phyloP scores from a whole-genome alignment of 2,113 vertebrate genomes.

The Lepisosteus osseus region DNA sequence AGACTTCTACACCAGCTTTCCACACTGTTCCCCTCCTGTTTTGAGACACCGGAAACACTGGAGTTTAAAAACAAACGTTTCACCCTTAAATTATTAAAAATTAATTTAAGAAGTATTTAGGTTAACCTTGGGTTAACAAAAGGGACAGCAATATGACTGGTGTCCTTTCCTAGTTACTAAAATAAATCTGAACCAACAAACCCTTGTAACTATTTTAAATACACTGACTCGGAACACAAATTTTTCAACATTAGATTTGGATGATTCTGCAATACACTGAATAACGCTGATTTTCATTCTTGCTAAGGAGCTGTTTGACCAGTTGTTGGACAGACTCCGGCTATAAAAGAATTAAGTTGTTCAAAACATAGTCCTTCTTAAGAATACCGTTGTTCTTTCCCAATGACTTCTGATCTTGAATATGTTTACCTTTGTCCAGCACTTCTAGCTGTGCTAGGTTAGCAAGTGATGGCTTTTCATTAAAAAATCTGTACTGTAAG shows the following conservation, averaged over 20 bases:
- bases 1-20: too few species aligned
- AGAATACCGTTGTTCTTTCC: background rate
- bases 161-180: background rate
- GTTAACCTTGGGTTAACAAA: too few species aligned
- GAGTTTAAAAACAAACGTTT: slow-evolving; percentile 32
- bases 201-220: slow-evolving; percentile 1
- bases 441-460: slow-evolving; percentile 85
- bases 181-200: slow-evolving; percentile 10
- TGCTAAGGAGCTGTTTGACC: slow-evolving; percentile 58
- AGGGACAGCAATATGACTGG: too few species aligned
- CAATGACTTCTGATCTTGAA: background rate
- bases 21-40: background rate
- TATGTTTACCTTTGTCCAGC: slow-evolving; percentile 48
- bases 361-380: slow-evolving; percentile 21
- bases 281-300: slow-evolving; percentile 29
- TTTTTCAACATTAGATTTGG: background rate
- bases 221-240: slow-evolving; percentile 3
- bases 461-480: slow-evolving; percentile 97
- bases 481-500: slow-evolving; percentile 48
- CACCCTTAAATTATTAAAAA: too few species aligned
- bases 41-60: slow-evolving; percentile 46
- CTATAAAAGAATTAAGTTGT: slow-evolving; percentile 47
- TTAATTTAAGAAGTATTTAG: too few species aligned
- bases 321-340: slow-evolving; percentile 48
- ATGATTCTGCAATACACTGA: background rate